Base-by-base conservation (phyloP, 1,140 invertebrate species). In the Andricus grossulariae region DNA sequence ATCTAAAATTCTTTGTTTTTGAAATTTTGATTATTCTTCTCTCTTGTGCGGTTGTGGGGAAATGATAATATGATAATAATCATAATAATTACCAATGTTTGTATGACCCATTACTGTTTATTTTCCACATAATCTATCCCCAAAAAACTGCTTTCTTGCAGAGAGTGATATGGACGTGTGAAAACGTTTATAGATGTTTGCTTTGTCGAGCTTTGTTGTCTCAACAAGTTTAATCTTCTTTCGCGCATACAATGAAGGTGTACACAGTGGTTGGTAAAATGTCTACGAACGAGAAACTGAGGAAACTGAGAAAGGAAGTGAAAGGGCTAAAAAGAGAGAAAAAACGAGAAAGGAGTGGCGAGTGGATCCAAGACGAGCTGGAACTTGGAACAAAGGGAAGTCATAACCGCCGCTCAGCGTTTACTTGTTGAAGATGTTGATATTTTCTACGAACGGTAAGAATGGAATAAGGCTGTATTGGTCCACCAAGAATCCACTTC, bases 311-410 rank as follows among this genome's bases (percentile, higher is more conserved):
- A 73, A 52, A 52, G 72, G 51, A 73, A 66, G 60, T 66, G 60
- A 15, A 21, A 66, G 32, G 39, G 60, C 32, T 15, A 66, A 8
- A 21, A 66, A 54, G 52, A 50, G 51, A 52, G 32, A 71, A 60
- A 57, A 78, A 80, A 72, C 52, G 71, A 72, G 71, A 75, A 76
- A 75, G 32, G 75, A 21, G 50, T 18, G 66, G 32, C 57, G 57
- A 74, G 45, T 54, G 49, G 54, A 71, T 66, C 5, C 60, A 66
- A 66, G 60, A 66, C 25, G 60, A 66, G 60, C 39, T 73, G 19
- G 21, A 54, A 73, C 50, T 73, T 73, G 10, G 71, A 81, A 75
- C 74, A 75, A 75, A 75, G 74, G 74, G 57, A 75, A 75, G 55
- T 75, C 74, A 75, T 75, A 75, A 75, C 74, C 54, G 52, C 32